Conservation (phyloP, 2,888 invertebrate species). For the Synanthedon andrenaeformis region DNA sequence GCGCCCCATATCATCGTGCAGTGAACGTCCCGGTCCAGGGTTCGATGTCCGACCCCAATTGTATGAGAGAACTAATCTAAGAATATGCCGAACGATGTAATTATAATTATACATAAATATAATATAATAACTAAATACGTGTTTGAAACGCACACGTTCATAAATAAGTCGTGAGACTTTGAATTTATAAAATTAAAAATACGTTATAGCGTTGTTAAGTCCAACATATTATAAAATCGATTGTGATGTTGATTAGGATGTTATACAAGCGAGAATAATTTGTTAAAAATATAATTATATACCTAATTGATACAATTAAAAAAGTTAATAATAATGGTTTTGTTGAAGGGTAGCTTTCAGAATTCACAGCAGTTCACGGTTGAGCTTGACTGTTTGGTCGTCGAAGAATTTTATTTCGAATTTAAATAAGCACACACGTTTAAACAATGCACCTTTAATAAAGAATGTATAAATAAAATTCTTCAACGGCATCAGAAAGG, state of each 20-base stretch:
- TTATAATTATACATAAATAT: conserved; percentile 30
- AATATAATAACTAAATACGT: conserved; percentile 34
- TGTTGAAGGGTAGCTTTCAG: conserved; percentile 9
- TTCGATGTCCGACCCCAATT: conserved; percentile 5
- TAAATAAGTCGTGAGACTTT: conserved; percentile 51
- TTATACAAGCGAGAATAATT: conserved; percentile 53
- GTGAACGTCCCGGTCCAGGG: conserved; percentile 50
- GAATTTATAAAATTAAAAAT: conserved; percentile 30
- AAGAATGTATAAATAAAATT: background rate
- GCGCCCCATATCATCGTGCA: conserved; percentile 97
- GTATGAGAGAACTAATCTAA: conserved; percentile 52
- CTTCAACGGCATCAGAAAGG: background rate
- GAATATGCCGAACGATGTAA: conserved; percentile 23
- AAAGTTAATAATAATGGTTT: conserved; percentile 19
- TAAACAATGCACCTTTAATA: background rate
- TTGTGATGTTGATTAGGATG: conserved; percentile 64
- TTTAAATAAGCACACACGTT: background rate
- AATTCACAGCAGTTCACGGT: conserved; percentile 3
- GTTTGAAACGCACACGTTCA: conserved; percentile 64
- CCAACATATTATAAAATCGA: conserved; percentile 51
- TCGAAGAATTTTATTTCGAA: conserved; percentile 4
- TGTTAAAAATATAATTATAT: conserved; percentile 51
- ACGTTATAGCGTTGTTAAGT: conserved; percentile 44
- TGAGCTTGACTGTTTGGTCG: background rate
- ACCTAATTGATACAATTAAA: conserved; percentile 33